A percentile compares a stretch with the other conserved stretches of the same genome.
phyloP scores from a whole-genome alignment of 2,888 invertebrate species.

The Phymatocera aterrima region DNA sequence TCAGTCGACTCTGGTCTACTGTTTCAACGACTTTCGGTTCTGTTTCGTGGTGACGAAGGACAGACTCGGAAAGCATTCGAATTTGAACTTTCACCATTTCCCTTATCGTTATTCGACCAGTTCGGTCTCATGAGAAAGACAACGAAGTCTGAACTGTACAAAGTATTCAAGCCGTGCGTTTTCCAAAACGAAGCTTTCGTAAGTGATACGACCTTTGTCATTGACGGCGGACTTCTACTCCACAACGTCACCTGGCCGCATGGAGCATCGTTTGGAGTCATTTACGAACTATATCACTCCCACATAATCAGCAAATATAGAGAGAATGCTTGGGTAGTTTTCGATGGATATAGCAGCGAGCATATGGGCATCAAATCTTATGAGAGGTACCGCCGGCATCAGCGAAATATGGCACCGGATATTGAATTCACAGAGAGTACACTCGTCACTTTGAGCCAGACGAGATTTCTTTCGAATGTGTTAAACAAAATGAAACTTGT shows the following conservation, averaged over 20 bases:
- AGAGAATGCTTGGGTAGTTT: conserved; percentile 50
- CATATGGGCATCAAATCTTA: conserved; percentile 51
- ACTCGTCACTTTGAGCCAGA: conserved; percentile 50
- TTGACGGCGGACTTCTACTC: conserved; percentile 54
- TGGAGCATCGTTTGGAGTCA: conserved; percentile 46
- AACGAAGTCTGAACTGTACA: conserved; percentile 50
- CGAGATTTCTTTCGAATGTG: conserved; percentile 53
- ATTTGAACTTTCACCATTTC: conserved; percentile 56
- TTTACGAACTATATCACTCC: conserved; percentile 43
- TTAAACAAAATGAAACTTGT: conserved; percentile 53
- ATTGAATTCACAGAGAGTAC: conserved; percentile 49
- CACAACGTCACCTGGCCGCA: conserved; percentile 51
- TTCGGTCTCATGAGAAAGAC: conserved; percentile 52
- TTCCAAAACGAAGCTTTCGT: background rate
- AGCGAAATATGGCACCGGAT: conserved; percentile 50
- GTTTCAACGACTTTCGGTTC: conserved; percentile 57
- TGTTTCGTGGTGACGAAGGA: conserved; percentile 52
- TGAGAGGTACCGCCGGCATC: conserved; percentile 51
- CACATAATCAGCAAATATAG: conserved; percentile 43
- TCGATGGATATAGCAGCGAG: conserved; percentile 54
- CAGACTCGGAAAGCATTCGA: conserved; percentile 49
- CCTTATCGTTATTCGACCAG: conserved; percentile 53
- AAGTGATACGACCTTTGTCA: conserved; percentile 24
- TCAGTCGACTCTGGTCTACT: conserved; percentile 55
- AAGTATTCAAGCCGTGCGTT: conserved; percentile 39